These are phyloP conservation scores for Epinephelus coioides DNA, from an alignment of 2,797 vertebrate genomes.

Conservation along the genomic window DNA sequence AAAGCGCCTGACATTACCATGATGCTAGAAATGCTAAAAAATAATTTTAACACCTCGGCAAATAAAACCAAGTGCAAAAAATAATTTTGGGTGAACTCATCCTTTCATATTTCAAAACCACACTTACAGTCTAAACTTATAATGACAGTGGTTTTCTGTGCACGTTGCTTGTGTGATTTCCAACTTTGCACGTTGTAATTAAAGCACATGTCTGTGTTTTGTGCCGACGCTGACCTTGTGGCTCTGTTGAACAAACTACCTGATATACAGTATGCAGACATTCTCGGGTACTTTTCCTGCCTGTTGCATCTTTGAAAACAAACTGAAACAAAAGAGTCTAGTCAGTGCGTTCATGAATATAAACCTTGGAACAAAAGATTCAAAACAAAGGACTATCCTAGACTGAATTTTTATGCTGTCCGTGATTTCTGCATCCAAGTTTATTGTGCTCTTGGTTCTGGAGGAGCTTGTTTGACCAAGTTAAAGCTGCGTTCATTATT, in stretches of 20 bases:
- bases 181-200: not conserved
- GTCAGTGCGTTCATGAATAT: not conserved
- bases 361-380: not conserved
- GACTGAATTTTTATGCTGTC: not conserved
- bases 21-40: too few species aligned
- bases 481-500: not conserved
- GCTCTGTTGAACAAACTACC: not conserved
- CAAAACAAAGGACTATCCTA: not conserved
- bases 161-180: not conserved
- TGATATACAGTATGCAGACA: conserved; percentile 9
- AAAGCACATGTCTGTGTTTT: not conserved
- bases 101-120: not conserved
- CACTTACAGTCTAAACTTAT: not conserved
- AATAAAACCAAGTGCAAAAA: not conserved
- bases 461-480: not conserved
- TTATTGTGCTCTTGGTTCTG: conserved; percentile 1
- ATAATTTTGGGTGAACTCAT: not conserved
- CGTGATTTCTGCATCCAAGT: not conserved
- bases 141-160: not conserved
- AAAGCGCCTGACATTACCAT: not conserved
- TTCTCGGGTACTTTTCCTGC: not conserved
- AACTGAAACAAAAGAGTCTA: not conserved
- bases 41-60: not conserved
- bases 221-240: not conserved
- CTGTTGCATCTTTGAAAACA: not conserved